Percentiles rank a stretch among this genome's conserved stretches.
Conservation (phyloP, 1,140 invertebrate genomes). For the Pogonomyrmex californicus region DNA sequence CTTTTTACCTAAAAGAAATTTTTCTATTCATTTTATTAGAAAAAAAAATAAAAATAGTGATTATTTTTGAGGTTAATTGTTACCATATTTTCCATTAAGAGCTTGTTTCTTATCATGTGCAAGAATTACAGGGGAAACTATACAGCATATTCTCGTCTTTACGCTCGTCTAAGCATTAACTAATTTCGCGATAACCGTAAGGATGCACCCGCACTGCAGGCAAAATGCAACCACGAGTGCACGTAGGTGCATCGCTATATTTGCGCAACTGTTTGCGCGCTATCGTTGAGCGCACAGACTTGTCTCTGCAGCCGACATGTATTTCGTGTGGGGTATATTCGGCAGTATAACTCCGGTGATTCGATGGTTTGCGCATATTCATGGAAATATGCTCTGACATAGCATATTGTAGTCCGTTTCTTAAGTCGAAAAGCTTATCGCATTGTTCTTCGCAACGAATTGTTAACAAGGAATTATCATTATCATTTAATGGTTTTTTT, state of each 20-base stretch:
- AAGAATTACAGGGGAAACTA: neutral
- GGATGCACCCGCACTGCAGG: constrained; percentile 7
- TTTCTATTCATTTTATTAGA: neutral
- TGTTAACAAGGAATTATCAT: constrained; percentile 12
- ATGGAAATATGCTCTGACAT: constrained; percentile 40
- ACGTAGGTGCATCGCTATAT: constrained; percentile 45
- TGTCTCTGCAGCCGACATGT: constrained; percentile 23
- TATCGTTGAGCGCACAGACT: constrained; percentile 40
- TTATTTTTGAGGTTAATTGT: neutral
- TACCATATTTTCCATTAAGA: neutral
- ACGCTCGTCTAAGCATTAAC: neutral
- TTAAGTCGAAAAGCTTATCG: constrained; percentile 14
- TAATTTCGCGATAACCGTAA: constrained; percentile 35
- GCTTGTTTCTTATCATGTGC: neutral
- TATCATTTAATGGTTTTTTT: neutral
- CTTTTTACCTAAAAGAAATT: neutral
- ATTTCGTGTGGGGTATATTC: constrained; percentile 56
- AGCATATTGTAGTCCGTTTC: constrained; percentile 29
- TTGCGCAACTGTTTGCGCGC: constrained; percentile 59
- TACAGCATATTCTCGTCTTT: neutral
- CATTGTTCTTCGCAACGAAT: constrained; percentile 20
- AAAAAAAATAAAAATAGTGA: neutral
- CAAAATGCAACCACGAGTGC: constrained; percentile 1
- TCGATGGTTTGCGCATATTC: constrained; percentile 61
- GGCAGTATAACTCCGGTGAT: constrained; percentile 27